A percentile compares a stretch with the other conserved stretches of the same genome.
phyloP scores from a whole-genome alignment of 2,113 vertebrate genomes.

The Taxidea taxus region DNA sequence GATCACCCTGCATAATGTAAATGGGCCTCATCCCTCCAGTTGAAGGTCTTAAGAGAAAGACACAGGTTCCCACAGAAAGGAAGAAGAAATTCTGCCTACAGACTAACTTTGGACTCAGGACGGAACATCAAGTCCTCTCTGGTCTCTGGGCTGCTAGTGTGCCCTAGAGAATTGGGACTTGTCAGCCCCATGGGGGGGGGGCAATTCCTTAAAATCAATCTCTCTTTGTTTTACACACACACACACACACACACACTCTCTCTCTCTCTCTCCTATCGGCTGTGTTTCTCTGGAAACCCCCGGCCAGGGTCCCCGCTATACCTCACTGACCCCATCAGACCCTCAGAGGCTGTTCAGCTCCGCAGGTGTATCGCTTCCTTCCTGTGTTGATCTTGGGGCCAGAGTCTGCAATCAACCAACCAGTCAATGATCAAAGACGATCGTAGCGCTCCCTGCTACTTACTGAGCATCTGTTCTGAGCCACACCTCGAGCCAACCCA shows the following conservation, averaged over 20 bases:
- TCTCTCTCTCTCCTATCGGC: not conserved
- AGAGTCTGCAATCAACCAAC: not conserved
- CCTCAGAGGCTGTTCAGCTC: not conserved
- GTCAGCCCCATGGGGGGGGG: accelerated
- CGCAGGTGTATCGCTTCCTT: not conserved
- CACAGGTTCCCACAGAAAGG: too few species aligned
- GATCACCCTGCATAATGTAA: not conserved
- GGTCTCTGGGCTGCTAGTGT: not conserved
- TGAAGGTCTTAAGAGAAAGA: not conserved
- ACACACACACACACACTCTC: not conserved
- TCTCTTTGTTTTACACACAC: not conserved
- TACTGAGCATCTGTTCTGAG: not conserved
- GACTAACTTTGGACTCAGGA: not conserved
- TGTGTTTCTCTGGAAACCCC: not conserved
- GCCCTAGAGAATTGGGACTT: not conserved
- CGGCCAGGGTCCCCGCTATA: not conserved
- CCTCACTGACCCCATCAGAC: not conserved
- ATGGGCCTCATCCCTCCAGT: not conserved
- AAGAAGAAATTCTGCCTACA: not conserved
- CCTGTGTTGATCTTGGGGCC: not conserved
- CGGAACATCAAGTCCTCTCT: accelerated
- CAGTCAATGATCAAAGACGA: not conserved
- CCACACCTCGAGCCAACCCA: accelerated
- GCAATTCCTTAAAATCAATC: not conserved
- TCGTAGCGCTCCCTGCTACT: not conserved